These are phyloP conservation scores for Epistrophella euchroma DNA, from an alignment of 2,888 invertebrate genomes.

Conservation along the genomic window DNA sequence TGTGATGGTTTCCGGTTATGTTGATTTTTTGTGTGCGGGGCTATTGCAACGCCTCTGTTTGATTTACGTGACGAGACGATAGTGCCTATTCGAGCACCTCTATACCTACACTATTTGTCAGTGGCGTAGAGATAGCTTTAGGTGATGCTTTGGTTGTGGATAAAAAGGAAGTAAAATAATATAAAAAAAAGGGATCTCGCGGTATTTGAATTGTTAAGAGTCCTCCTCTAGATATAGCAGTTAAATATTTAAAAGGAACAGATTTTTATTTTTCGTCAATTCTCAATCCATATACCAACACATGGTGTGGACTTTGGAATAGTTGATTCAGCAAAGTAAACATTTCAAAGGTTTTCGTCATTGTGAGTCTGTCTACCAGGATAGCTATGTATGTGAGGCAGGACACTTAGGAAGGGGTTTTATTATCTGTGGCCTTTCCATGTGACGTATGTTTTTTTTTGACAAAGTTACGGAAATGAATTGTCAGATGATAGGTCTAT, in stretches of 20 bases:
- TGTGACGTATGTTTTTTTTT: constrained; percentile 5
- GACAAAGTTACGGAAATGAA: constrained; percentile 25
- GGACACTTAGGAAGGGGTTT: constrained; percentile 21
- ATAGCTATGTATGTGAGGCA: background rate
- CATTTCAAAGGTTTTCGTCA: constrained; percentile 64
- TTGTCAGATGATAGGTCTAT: constrained; percentile 21
- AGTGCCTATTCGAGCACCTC: constrained; percentile 69
- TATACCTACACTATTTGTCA: constrained; percentile 61
- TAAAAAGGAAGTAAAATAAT: constrained; percentile 16
- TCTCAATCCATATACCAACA: background rate
- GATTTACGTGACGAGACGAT: constrained; percentile 71
- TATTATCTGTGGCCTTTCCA: background rate
- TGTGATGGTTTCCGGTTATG: constrained; percentile 68
- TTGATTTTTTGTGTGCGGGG: constrained; percentile 51
- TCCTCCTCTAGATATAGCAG: constrained; percentile 24
- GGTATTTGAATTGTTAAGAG: constrained; percentile 50
- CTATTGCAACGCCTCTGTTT: constrained; percentile 68
- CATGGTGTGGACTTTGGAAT: constrained; percentile 51
- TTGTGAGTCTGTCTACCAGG: constrained; percentile 31
- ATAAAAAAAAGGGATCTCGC: constrained; percentile 46
- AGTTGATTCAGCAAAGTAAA: constrained; percentile 71
- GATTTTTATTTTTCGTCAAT: constrained; percentile 28
- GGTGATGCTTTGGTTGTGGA: constrained; percentile 20
- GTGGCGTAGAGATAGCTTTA: constrained; percentile 22
- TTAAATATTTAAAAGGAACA: constrained; percentile 41